These are phyloP conservation scores for Aromia moschata DNA, from an alignment of 2,888 invertebrate genomes.

Conservation along the genomic window DNA sequence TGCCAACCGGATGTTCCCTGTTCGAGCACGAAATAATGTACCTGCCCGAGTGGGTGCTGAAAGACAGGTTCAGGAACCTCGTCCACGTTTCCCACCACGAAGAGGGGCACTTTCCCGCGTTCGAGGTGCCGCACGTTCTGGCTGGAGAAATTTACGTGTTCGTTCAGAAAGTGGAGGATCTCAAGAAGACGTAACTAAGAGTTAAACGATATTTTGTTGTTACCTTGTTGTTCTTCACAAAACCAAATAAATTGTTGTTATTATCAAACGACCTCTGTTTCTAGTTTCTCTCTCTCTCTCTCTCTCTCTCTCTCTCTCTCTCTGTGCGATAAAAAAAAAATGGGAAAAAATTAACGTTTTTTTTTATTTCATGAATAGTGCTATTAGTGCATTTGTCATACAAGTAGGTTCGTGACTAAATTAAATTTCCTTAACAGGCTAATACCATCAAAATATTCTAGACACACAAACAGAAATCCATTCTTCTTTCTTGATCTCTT, in stretches of 20 bases:
- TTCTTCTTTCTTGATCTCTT: too few species aligned
- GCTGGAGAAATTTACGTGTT: constrained; percentile 49
- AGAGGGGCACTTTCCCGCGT: constrained; percentile 54
- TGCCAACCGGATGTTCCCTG: constrained; percentile 78
- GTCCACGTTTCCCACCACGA: constrained; percentile 61
- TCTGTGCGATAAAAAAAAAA: too few species aligned
- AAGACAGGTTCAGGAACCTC: constrained; percentile 72
- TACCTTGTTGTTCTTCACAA: not conserved
- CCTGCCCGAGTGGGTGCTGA: constrained; percentile 69
- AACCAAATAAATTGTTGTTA: not conserved
- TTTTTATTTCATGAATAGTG: too few species aligned
- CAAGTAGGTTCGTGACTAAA: too few species aligned
- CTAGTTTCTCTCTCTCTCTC: too few species aligned
- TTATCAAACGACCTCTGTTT: too few species aligned
- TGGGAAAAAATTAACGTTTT: too few species aligned
- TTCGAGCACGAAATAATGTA: constrained; percentile 76
- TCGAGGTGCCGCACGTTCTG: constrained; percentile 49
- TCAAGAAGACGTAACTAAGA: not conserved
- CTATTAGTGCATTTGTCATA: too few species aligned
- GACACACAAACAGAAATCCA: too few species aligned
- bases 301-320: too few species aligned
- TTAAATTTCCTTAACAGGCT: too few species aligned
- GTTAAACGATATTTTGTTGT: not conserved
- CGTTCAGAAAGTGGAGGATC: constrained; percentile 38
- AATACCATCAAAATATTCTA: too few species aligned